Conservation (phyloP, 2,888 invertebrate species). For the Athrips mouffetella region DNA sequence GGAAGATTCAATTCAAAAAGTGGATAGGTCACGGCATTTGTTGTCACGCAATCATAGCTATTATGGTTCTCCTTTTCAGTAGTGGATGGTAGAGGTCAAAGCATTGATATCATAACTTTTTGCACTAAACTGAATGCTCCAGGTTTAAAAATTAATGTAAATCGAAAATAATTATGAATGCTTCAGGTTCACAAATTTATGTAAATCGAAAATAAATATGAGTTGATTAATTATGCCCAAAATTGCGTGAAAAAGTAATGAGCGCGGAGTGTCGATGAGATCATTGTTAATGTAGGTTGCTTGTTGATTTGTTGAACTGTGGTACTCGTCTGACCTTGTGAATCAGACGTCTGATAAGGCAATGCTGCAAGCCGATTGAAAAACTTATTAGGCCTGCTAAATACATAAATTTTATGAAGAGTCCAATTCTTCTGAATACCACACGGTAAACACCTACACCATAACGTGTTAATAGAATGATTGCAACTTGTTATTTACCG, state of each 20-base stretch:
- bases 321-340: slow-evolving; percentile 68
- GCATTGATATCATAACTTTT: no score
- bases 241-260: slow-evolving; percentile 25
- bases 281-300: slow-evolving; percentile 61
- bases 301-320: slow-evolving; percentile 62
- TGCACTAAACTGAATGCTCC: background rate
- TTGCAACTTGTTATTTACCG: no score
- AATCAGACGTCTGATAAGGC: slow-evolving; percentile 68
- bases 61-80: no score
- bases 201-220: background rate
- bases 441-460: no score
- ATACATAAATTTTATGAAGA: no score
- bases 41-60: background rate
- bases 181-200: no score
- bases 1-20: background rate
- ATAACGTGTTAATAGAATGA: no score
- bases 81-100: no score
- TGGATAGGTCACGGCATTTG: background rate
- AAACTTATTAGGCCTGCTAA: no score
- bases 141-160: no score
- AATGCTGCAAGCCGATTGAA: slow-evolving; percentile 31
- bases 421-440: no score
- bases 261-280: slow-evolving; percentile 53
- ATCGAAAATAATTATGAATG: background rate
- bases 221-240: slow-evolving; percentile 10